These are phyloP conservation scores for Callyntrura guangdongensis DNA, from an alignment of 2,888 invertebrate species.

Conservation along the genomic window DNA sequence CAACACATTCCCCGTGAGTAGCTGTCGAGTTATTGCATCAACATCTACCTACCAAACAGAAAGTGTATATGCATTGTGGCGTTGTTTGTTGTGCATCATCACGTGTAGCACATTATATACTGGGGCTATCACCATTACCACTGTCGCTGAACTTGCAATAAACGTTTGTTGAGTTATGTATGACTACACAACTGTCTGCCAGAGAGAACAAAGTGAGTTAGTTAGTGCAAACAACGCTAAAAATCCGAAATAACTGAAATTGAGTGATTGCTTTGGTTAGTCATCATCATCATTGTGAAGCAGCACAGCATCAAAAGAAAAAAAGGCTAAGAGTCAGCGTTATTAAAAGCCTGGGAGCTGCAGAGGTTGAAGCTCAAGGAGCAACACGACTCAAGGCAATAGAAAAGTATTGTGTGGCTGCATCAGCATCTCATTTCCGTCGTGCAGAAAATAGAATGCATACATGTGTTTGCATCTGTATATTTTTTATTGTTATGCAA, in stretches of 20 bases:
- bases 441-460: constrained; percentile 59
- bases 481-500: constrained; percentile 60
- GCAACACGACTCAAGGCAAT: constrained; percentile 44
- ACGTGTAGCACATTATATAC: neutral
- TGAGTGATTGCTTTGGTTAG: constrained; percentile 60
- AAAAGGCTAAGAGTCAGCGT: constrained; percentile 1
- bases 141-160: neutral
- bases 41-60: neutral
- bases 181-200: neutral
- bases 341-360: neutral
- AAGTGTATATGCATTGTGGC: neutral
- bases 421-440: constrained; percentile 62
- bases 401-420: neutral
- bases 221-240: neutral
- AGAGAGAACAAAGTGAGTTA: neutral
- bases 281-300: constrained; percentile 28
- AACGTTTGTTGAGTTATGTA: constrained; percentile 2
- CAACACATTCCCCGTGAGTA: constrained; percentile 46
- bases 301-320: neutral
- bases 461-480: constrained; percentile 48
- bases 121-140: neutral
- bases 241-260: constrained; percentile 8
- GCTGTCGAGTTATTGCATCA: constrained; percentile 20
- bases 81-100: neutral
- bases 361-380: constrained; percentile 41